Evolutionary conservation across 2,888 invertebrate species (phyloP).

Genomic region (Standfussiana lucernea): DNA sequence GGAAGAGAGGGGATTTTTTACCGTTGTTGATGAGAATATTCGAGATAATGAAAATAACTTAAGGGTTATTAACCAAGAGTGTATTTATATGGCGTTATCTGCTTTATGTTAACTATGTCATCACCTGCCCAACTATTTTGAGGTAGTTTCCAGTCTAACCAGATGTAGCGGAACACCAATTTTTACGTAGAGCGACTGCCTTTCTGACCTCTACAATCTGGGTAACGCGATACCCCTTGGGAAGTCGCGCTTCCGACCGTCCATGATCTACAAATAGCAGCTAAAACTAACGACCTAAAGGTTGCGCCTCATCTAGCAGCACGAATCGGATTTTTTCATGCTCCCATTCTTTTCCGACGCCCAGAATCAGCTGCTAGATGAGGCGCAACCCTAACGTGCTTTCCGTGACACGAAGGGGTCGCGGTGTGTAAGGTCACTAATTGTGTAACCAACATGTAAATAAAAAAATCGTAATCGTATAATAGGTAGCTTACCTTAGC

Average conservation of each 20-base stretch:
- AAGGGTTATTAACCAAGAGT: neutral
- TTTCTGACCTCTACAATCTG: neutral
- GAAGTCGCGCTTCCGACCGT: neutral
- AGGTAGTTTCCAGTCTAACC: neutral
- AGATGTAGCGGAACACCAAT: neutral
- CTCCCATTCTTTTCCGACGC: neutral
- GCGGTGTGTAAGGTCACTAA: neutral
- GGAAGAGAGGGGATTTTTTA: neutral
- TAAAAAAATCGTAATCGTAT: neutral
- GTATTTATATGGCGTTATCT: neutral
- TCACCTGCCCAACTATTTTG: neutral
- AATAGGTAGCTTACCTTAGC: slow-evolving; percentile 91
- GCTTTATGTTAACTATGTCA: neutral
- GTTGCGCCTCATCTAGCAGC: neutral
- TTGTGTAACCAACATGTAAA: neutral
- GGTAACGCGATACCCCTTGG: neutral
- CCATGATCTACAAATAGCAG: neutral
- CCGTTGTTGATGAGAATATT: neutral
- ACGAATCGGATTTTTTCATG: neutral
- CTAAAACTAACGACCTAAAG: no score
- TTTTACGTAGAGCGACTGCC: neutral
- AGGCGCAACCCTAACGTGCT: neutral
- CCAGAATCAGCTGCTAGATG: neutral
- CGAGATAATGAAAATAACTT: neutral
- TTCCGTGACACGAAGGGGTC: neutral